Conservation (phyloP, 2,113 vertebrate species). For the Sinocyclocheilus rhinocerous region DNA sequence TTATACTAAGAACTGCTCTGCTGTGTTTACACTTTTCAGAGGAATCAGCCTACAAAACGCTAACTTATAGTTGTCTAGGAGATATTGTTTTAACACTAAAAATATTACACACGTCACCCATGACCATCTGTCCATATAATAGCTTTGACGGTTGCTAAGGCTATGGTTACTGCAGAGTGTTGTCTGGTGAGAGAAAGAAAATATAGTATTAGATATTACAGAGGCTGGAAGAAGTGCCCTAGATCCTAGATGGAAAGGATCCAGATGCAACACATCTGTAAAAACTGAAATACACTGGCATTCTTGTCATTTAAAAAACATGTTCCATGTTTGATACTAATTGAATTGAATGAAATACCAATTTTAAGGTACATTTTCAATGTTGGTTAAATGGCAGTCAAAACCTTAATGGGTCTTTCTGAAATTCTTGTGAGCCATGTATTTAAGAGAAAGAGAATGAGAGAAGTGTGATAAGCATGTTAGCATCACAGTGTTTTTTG, state of each 20-base stretch:
- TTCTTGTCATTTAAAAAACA: not conserved
- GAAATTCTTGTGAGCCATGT: not conserved
- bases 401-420: not conserved
- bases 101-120: not conserved
- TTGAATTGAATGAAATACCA: not conserved
- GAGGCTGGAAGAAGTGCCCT: constrained; percentile 44
- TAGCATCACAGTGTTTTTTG: constrained; percentile 24
- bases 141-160: constrained; percentile 18
- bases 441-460: constrained; percentile 2
- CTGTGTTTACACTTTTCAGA: too few relatives aligned
- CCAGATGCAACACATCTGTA: constrained; percentile 8
- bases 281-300: not conserved
- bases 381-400: not conserved
- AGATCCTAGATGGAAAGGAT: constrained; percentile 54
- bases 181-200: constrained; percentile 9
- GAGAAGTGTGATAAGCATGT: not conserved
- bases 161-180: not conserved
- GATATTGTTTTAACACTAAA: not conserved
- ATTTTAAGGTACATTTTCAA: not conserved
- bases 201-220: constrained; percentile 35
- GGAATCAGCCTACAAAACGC: not conserved
- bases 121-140: constrained; percentile 30
- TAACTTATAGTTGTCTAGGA: not conserved
- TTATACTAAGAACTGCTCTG: too few relatives aligned
- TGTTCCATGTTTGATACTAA: not conserved